Evolutionary conservation across 2,797 vertebrate species (phyloP).

Genomic region (Melanotaenia parkinsoni): DNA sequence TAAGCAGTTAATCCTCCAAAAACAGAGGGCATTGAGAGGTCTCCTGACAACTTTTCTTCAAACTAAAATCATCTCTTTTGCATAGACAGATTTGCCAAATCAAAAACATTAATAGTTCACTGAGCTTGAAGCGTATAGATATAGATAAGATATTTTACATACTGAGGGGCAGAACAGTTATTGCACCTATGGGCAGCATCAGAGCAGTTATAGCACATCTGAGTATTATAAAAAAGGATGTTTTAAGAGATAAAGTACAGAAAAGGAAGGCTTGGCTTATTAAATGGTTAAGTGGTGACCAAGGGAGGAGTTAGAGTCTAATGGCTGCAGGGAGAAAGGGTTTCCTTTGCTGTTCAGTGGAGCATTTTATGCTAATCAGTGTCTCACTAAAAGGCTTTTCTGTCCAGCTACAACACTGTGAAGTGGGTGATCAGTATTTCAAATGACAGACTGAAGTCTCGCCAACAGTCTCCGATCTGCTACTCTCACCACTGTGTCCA

Average conservation of each 20-base stretch:
- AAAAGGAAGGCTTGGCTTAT: background rate
- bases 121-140: background rate
- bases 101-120: background rate
- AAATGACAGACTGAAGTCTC: background rate
- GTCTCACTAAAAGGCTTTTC: background rate
- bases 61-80: too few relatives aligned
- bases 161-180: background rate
- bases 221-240: background rate
- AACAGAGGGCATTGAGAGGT: too few relatives aligned
- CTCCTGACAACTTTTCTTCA: too few relatives aligned
- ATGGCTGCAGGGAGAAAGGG: background rate
- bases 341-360: background rate
- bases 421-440: background rate
- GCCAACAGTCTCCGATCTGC: background rate
- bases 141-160: background rate
- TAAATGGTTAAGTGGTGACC: background rate
- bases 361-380: background rate
- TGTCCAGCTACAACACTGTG: background rate
- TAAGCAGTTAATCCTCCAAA: too few relatives aligned
- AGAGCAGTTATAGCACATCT: background rate
- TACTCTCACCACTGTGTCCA: background rate
- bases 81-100: too few relatives aligned
- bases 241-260: background rate
- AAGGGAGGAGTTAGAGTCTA: background rate
- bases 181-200: background rate